These are phyloP conservation scores for Pteropus alecto DNA, from an alignment of 2,113 vertebrate genomes.

Conservation along the genomic window DNA sequence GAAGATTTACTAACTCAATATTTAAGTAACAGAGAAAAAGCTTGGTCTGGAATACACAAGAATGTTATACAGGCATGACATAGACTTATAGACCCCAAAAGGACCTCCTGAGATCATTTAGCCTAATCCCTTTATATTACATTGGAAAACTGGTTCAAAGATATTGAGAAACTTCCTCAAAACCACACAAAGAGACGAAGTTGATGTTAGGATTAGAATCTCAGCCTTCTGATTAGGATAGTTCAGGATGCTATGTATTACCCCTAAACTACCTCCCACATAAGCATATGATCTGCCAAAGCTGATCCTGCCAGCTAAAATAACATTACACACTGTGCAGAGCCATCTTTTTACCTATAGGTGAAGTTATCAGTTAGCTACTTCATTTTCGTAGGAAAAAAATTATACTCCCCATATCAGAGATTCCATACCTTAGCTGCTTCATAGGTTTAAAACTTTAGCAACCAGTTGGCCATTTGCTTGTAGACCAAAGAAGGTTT, in stretches of 20 bases:
- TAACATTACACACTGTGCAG: not conserved
- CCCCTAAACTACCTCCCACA: not conserved
- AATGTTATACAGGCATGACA: not conserved
- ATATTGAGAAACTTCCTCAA: not conserved
- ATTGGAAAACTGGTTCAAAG: not conserved
- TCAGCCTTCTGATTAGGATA: not conserved
- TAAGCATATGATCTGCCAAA: not conserved
- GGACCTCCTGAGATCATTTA: not conserved
- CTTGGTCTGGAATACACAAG: not conserved
- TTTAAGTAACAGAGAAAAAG: not conserved
- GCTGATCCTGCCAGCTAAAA: not conserved
- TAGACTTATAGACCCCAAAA: not conserved
- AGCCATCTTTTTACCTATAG: slow-evolving; percentile 78
- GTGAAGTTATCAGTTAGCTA: slow-evolving; percentile 80
- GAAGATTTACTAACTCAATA: not conserved
- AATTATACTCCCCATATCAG: slow-evolving; percentile 70
- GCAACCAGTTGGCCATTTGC: slow-evolving; percentile 79
- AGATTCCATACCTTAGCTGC: slow-evolving; percentile 81
- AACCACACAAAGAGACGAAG: not conserved
- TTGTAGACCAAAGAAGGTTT: slow-evolving; percentile 81
- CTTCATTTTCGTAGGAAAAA: slow-evolving; percentile 67
- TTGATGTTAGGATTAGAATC: not conserved
- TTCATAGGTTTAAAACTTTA: slow-evolving; percentile 80
- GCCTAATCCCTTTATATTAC: not conserved
- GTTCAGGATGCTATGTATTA: not conserved